Evolutionary conservation across 2,888 invertebrate species (phyloP).

Genomic region (Pteria penguin): DNA sequence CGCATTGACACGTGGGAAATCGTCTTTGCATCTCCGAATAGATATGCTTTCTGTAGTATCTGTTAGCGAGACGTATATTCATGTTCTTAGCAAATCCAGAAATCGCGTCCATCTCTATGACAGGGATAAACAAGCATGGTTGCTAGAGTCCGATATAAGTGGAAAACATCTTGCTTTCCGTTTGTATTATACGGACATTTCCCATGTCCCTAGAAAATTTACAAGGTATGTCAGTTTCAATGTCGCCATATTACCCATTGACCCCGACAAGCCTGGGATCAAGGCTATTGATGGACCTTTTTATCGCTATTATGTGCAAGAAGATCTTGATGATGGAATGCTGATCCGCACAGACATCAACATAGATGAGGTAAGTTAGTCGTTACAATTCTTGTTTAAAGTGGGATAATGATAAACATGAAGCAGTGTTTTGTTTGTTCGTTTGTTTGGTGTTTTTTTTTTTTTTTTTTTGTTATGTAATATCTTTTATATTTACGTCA

Average conservation of each 20-base stretch:
- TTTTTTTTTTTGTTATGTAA: too few relatives aligned
- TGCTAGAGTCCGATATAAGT: slow-evolving; percentile 88
- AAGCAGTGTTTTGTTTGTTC: too few relatives aligned
- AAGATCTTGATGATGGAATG: slow-evolving; percentile 88
- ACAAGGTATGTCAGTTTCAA: slow-evolving; percentile 81
- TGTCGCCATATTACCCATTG: slow-evolving; percentile 69
- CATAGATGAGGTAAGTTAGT: slow-evolving; percentile 84
- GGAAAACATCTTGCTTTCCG: slow-evolving; percentile 88
- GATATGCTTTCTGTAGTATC: slow-evolving; percentile 88
- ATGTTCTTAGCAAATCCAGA: slow-evolving; percentile 66
- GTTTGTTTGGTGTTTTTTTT: not conserved
- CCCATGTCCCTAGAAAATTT: slow-evolving; percentile 89
- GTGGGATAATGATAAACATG: not conserved
- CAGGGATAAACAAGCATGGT: slow-evolving; percentile 90
- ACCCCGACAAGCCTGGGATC: slow-evolving; percentile 18
- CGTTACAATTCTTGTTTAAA: not conserved
- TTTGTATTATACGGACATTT: slow-evolving; percentile 82
- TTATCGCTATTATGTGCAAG: slow-evolving; percentile 90
- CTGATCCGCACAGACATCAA: slow-evolving; percentile 90
- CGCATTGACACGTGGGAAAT: slow-evolving; percentile 65
- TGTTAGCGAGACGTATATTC: slow-evolving; percentile 83
- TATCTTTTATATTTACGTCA: too few relatives aligned
- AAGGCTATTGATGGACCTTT: slow-evolving; percentile 86
- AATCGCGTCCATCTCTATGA: slow-evolving; percentile 85
- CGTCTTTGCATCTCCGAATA: slow-evolving; percentile 84